phyloP scores from a whole-genome alignment of 2,113 vertebrate species.

The Halichoerus grypus region DNA sequence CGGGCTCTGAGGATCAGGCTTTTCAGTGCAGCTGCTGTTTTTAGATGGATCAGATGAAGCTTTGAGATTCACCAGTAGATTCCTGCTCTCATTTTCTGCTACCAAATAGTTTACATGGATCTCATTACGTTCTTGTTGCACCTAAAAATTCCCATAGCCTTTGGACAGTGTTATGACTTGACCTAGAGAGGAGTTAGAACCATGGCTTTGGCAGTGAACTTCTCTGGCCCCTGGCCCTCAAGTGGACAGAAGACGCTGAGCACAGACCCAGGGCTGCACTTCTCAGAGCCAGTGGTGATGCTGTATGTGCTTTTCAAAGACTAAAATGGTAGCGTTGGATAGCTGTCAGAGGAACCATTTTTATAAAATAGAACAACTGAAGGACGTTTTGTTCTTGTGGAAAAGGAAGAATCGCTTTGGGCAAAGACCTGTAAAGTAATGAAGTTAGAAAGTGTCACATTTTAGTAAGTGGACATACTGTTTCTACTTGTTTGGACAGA shows the following conservation, averaged over 20 bases:
- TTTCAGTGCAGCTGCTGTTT: not conserved
- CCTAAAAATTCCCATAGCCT: not conserved
- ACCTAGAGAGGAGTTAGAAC: not conserved
- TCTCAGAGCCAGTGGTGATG: not conserved
- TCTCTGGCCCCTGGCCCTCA: not conserved
- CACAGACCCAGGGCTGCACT: not conserved
- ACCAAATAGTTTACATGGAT: not conserved
- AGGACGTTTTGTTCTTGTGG: not conserved
- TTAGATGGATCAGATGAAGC: not conserved
- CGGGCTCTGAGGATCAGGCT: not conserved
- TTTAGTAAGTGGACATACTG: not conserved
- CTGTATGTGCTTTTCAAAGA: not conserved
- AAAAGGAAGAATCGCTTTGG: not conserved
- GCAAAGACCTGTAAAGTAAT: not conserved
- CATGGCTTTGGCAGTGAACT: not conserved
- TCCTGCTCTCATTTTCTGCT: not conserved
- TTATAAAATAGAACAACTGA: not conserved
- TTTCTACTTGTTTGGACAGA: not conserved
- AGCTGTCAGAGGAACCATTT: not conserved
- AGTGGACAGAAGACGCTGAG: not conserved
- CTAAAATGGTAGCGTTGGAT: not conserved
- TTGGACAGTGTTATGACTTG: not conserved
- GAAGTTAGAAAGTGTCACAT: not conserved
- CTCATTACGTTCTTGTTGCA: not conserved
- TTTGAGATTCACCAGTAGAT: not conserved